Conservation (phyloP, 1,140 invertebrate genomes). For the Zaprionus africanus region DNA sequence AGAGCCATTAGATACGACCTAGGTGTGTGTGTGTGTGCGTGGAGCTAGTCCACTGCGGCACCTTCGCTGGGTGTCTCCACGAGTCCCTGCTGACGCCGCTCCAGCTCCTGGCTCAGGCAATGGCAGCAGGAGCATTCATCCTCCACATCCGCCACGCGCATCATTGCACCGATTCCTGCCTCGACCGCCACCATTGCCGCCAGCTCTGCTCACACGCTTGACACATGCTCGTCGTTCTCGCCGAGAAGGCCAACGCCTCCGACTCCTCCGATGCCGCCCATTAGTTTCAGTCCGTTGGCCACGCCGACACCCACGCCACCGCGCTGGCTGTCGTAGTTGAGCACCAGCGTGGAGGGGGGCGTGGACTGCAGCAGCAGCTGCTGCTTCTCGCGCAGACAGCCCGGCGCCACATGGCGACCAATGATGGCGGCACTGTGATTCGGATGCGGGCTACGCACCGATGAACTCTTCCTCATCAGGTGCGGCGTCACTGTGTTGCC, state of each 20-base stretch:
- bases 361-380: slow-evolving; percentile 53
- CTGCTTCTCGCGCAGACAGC: slow-evolving; percentile 57
- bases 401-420: slow-evolving; percentile 43
- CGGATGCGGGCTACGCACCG: slow-evolving; percentile 62
- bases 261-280: slow-evolving; percentile 54
- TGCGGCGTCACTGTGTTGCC: slow-evolving; percentile 56
- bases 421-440: slow-evolving; percentile 46
- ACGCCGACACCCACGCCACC: slow-evolving; percentile 63
- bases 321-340: slow-evolving; percentile 67
- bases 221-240: slow-evolving; percentile 68
- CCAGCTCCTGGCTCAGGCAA: slow-evolving; percentile 76
- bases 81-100: slow-evolving; percentile 68
- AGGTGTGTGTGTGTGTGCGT: neutral
- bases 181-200: slow-evolving; percentile 68
- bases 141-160: slow-evolving; percentile 30
- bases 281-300: slow-evolving; percentile 52
- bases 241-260: slow-evolving; percentile 29
- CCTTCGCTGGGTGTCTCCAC: slow-evolving; percentile 46
- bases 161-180: slow-evolving; percentile 38
- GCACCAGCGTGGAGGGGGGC: slow-evolving; percentile 57
- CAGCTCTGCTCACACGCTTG: slow-evolving; percentile 76
- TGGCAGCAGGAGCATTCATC: slow-evolving; percentile 70
- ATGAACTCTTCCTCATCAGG: slow-evolving; percentile 64
- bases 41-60: slow-evolving; percentile 33
- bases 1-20: slow-evolving; percentile 2